Evolutionary conservation across 2,797 vertebrate genomes (phyloP).

Genomic region (Trichosurus vulpecula): DNA sequence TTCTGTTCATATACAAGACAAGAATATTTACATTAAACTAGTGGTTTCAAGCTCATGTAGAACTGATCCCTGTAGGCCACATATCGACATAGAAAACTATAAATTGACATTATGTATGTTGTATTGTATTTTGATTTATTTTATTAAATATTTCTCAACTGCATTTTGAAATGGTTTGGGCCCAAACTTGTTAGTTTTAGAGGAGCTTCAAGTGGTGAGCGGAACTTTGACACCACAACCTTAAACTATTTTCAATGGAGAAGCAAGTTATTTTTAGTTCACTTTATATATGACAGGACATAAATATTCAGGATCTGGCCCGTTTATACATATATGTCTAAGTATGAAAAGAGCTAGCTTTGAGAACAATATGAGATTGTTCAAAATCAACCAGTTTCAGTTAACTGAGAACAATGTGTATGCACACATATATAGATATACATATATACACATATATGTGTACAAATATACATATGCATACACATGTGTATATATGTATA

Average conservation of each 20-base stretch:
- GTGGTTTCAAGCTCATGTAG: not conserved
- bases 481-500: no score
- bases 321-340: accelerated
- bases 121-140: not conserved
- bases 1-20: not conserved
- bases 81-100: not conserved
- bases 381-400: not conserved
- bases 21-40: no score
- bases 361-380: not conserved
- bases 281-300: not conserved
- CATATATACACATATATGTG: no score
- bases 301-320: accelerated
- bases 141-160: not conserved
- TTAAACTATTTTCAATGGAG: not conserved
- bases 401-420: not conserved
- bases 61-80: not conserved
- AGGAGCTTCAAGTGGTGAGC: not conserved
- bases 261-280: not conserved
- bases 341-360: no score
- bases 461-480: no score
- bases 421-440: no score
- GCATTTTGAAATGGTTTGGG: not conserved
- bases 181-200: not conserved
- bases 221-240: not conserved
- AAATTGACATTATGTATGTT: not conserved